These are phyloP conservation scores for Lamellibrachia satsuma DNA, from an alignment of 2,888 invertebrate genomes.

Conservation along the genomic window DNA sequence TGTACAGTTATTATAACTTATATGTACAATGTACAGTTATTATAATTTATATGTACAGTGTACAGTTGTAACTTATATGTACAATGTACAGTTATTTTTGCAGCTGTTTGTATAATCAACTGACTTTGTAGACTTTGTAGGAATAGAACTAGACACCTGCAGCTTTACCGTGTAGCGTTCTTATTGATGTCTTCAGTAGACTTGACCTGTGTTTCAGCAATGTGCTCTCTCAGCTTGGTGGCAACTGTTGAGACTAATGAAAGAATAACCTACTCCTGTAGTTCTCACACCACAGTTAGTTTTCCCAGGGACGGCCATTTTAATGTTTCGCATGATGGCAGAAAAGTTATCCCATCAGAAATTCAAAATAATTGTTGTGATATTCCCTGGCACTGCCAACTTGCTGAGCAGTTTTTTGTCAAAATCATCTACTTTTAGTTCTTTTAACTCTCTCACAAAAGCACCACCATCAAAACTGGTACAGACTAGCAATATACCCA, in stretches of 20 bases:
- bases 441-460: too few species aligned
- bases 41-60: too few species aligned
- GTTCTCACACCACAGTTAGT: neutral
- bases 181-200: neutral
- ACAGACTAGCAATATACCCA: too few species aligned
- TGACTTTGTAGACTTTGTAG: neutral
- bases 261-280: neutral
- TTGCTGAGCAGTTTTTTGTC: too few species aligned
- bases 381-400: too few species aligned
- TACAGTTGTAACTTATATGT: neutral
- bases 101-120: neutral
- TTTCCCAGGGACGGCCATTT: neutral
- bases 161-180: neutral
- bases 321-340: neutral
- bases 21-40: too few species aligned
- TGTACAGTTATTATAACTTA: neutral
- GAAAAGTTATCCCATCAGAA: too few species aligned
- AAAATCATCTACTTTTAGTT: too few species aligned
- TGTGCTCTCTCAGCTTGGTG: neutral
- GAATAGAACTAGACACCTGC: neutral
- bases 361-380: too few species aligned
- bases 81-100: neutral
- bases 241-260: neutral
- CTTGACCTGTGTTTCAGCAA: neutral
- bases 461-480: too few species aligned